Conservation (phyloP, 2,888 invertebrate genomes). For the Hirtodrosophila alboralis region DNA sequence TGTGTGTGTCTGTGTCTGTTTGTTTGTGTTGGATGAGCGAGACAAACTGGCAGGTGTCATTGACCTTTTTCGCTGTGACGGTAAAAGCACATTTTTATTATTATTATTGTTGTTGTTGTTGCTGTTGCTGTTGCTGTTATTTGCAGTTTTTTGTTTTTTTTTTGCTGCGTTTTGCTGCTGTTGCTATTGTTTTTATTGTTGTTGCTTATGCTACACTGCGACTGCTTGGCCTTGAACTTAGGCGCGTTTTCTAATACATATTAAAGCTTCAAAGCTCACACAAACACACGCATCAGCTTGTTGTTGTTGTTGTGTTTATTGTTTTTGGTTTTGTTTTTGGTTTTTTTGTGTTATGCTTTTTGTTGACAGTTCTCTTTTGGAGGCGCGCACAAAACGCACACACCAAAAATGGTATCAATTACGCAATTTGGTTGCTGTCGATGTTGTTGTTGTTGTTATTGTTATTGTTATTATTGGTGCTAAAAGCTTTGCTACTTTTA, state of each 20-base stretch:
- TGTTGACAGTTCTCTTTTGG: conserved; percentile 49
- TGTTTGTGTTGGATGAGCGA: conserved; percentile 56
- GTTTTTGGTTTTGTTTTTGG: no score
- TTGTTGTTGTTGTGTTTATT: conserved; percentile 10
- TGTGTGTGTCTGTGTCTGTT: conserved; percentile 14
- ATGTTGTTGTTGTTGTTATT: conserved; percentile 14
- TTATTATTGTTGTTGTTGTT: conserved; percentile 23
- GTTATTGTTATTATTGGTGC: conserved; percentile 24
- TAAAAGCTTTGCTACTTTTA: conserved; percentile 40
- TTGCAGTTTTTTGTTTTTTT: no score
- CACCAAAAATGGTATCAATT: conserved; percentile 70
- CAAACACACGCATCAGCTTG: conserved; percentile 26
- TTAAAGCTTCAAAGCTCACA: conserved; percentile 47
- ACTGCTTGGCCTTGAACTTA: conserved; percentile 76
- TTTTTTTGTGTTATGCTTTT: conserved; percentile 38
- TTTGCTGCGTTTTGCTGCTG: conserved; percentile 56
- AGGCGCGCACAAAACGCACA: conserved; percentile 42
- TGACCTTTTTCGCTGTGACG: conserved; percentile 73
- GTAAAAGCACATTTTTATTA: conserved; percentile 55
- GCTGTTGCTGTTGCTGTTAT: conserved; percentile 42
- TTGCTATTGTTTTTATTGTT: conserved; percentile 31
- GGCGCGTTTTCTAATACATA: conserved; percentile 67
- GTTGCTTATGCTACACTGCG: conserved; percentile 45
- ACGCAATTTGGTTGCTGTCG: conserved; percentile 60
- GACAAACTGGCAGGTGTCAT: conserved; percentile 77